phyloP scores from a whole-genome alignment of 92 coral and sea anemone genomes.

The Zoanthus sociatus region DNA sequence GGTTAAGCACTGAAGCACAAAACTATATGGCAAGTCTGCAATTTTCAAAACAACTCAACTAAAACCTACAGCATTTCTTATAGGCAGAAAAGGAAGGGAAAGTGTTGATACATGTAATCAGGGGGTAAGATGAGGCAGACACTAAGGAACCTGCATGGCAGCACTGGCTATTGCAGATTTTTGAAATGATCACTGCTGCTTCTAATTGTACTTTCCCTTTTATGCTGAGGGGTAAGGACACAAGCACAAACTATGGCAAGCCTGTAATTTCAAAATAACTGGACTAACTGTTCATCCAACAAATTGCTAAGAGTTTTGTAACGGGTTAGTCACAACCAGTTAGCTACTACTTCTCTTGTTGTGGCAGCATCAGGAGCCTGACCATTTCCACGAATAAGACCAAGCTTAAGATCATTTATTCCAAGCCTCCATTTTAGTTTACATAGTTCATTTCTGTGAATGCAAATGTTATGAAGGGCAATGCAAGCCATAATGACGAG shows the following conservation, averaged over 20 bases:
- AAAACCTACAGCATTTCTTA: no score
- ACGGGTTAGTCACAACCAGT: slow-evolving; percentile 29
- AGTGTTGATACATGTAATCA: not conserved
- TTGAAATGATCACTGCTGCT: not conserved
- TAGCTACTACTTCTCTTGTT: slow-evolving; percentile 35
- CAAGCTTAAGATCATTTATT: slow-evolving; percentile 45
- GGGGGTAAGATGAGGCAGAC: slow-evolving; percentile 5
- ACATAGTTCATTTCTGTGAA: slow-evolving; percentile 56
- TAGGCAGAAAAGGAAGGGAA: not conserved
- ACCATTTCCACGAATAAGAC: slow-evolving; percentile 38
- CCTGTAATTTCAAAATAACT: slow-evolving; percentile 9
- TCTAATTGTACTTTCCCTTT: slow-evolving; percentile 4
- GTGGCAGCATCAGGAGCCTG: slow-evolving; percentile 28
- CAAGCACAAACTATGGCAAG: slow-evolving; percentile 8
- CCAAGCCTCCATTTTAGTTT: slow-evolving; percentile 62
- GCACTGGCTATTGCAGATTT: not conserved
- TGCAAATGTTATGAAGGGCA: slow-evolving; percentile 55
- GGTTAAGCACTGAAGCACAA: no score
- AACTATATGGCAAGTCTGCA: no score
- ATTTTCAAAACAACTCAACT: no score
- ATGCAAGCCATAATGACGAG: slow-evolving; percentile 58
- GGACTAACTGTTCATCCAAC: not conserved
- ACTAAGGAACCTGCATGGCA: not conserved
- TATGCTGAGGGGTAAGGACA: not conserved
- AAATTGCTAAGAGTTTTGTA: not conserved